Evolutionary conservation across 2,888 invertebrate species (phyloP), one percentile per base, ranked within the genome.

Genomic region (Acrobeloides nanus): DNA sequence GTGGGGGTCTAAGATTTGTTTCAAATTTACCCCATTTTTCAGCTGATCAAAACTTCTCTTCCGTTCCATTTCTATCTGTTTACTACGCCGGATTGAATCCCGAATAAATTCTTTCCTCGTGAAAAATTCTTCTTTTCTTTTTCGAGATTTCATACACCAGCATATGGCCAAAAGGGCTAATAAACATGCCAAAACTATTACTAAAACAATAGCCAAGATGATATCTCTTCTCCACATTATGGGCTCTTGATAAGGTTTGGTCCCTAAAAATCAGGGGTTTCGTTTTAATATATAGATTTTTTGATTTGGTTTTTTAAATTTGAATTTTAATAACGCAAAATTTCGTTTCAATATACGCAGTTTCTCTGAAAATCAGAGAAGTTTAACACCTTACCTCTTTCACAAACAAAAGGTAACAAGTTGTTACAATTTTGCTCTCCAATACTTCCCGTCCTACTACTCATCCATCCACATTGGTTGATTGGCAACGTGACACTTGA

Each of bases 381-480:
- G 18, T 52, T 6, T 24, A 8, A 48, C 15, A 26, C 32, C 41
- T 25, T 2, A 62, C 92, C 92, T 73, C 87, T 89, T 80, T 97
- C 95, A 75, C 97, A 97, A 52, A 97, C 83, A 73, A 93, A 95
- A 0, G 92, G 85, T 67, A 86, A 83, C 68, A 86, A 82, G 67
- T 83, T 82, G 50, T 81, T 78, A 71, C 92, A 92, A 64, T 87
- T 83, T 44, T 85, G 85, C 21, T 84, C 78, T 68, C 86, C 85
- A 0, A 89, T 82, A 2, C 80, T 82, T 25, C 84, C 83, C 72
- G 85, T 85, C 0, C 85, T 82, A 72, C 61, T 55, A 27, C 57
- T 52, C 25, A 72, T 40, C 55, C 57, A 59, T 23, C 67, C 73
- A 34, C 72, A 72, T 38, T 73, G 73, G 3, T 61, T 65, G n/a